Percentiles rank a stretch among this genome's conserved stretches.
phyloP scores from a whole-genome alignment of 2,888 invertebrate species.

The Calliscelio sp. region DNA sequence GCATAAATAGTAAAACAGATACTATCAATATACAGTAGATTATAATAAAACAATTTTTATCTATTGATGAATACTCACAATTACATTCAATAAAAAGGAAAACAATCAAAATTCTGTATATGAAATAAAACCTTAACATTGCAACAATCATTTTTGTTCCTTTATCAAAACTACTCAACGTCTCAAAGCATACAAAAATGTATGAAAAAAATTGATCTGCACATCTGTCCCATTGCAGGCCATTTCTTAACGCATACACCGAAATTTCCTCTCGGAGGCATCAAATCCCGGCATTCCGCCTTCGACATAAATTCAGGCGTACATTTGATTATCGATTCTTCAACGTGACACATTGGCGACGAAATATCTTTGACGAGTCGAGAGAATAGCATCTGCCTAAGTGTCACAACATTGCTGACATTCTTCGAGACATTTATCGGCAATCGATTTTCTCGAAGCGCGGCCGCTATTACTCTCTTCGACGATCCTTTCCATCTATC shows the following conservation, averaged over 20 bases:
- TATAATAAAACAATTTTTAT: too few species aligned
- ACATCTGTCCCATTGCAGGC: neutral
- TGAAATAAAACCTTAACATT: too few species aligned
- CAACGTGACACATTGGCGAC: conserved; percentile 44
- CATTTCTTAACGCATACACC: neutral
- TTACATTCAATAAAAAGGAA: too few species aligned
- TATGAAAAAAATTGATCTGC: too few species aligned
- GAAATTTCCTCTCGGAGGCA: conserved; percentile 1
- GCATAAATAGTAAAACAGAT: too few species aligned
- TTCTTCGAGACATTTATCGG: conserved; percentile 75
- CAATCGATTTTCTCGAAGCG: conserved; percentile 74
- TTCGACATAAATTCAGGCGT: conserved; percentile 23
- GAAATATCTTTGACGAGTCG: conserved; percentile 49
- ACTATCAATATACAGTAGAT: too few species aligned
- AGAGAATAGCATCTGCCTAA: conserved; percentile 66
- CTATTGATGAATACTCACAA: too few species aligned
- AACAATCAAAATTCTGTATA: too few species aligned
- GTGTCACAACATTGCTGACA: conserved; percentile 72
- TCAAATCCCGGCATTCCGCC: conserved; percentile 13
- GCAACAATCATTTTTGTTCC: too few species aligned
- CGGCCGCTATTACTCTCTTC: conserved; percentile 40
- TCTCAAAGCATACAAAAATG: too few species aligned
- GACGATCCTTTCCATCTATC: conserved; percentile 33
- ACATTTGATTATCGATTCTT: conserved; percentile 49
- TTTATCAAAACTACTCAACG: too few species aligned